phyloP scores from a whole-genome alignment of 2,888 invertebrate genomes.

The Pycnomerus fuliginosus region DNA sequence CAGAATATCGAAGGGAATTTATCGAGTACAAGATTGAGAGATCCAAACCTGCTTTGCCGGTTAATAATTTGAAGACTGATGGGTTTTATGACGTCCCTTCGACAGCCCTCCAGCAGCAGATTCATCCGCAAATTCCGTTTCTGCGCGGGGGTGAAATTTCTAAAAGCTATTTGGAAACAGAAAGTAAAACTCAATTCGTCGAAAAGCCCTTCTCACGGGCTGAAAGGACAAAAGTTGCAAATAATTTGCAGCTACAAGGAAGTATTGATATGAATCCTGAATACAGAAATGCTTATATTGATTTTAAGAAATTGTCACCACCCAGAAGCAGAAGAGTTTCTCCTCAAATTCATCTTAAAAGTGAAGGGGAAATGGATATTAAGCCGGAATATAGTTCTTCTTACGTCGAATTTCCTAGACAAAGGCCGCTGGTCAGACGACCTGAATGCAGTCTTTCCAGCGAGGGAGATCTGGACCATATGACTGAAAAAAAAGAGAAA shows the following conservation, averaged over 20 bases:
- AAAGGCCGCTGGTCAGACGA: constrained; percentile 50
- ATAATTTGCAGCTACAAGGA: constrained; percentile 49
- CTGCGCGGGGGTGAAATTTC: constrained; percentile 42
- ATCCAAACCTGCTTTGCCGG: constrained; percentile 37
- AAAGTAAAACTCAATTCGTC: constrained; percentile 34
- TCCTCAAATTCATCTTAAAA: constrained; percentile 31
- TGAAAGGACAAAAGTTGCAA: constrained; percentile 43
- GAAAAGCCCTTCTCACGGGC: constrained; percentile 32
- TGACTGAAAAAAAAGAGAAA: constrained; percentile 41
- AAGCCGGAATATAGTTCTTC: constrained; percentile 42
- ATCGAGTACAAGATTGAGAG: constrained; percentile 42
- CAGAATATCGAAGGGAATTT: constrained; percentile 52
- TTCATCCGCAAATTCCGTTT: constrained; percentile 46
- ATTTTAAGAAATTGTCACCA: neutral
- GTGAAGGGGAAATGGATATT: constrained; percentile 39
- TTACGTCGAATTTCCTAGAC: constrained; percentile 55
- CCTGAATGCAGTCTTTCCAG: constrained; percentile 41
- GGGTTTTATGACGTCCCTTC: constrained; percentile 51
- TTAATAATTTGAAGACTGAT: constrained; percentile 48
- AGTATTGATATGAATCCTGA: constrained; percentile 50
- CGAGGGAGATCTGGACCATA: constrained; percentile 42
- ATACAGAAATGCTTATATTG: constrained; percentile 33
- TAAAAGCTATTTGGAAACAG: constrained; percentile 38
- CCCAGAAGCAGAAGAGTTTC: constrained; percentile 27
- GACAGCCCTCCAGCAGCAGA: constrained; percentile 45